A percentile compares a stretch with the other conserved stretches of the same genome.
phyloP scores from a whole-genome alignment of 2,797 vertebrate species.

The Anguilla pacifica region DNA sequence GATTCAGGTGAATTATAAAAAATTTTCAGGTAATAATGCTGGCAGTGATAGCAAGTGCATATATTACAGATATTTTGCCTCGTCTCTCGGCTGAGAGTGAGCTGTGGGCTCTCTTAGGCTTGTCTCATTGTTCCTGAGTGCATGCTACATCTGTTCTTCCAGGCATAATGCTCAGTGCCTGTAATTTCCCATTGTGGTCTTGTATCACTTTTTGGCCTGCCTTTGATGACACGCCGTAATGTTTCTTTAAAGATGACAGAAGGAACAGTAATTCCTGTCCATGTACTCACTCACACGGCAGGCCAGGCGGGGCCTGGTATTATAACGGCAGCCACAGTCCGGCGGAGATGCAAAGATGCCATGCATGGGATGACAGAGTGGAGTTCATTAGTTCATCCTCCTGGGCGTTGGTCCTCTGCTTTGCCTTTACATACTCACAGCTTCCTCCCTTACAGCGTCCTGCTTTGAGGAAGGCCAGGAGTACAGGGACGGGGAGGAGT shows the following conservation, averaged over 20 bases:
- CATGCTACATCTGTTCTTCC: neutral
- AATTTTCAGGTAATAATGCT: neutral
- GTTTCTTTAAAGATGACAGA: neutral
- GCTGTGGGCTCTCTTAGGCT: neutral
- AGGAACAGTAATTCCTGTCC: neutral
- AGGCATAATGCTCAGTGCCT: neutral
- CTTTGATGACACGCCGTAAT: neutral
- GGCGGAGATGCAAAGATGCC: neutral
- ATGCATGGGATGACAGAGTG: neutral
- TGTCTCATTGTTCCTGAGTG: neutral
- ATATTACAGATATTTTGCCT: neutral
- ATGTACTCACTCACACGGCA: neutral
- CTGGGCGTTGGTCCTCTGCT: neutral
- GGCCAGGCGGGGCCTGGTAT: neutral
- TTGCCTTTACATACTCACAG: constrained; percentile 30
- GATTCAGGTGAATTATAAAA: neutral
- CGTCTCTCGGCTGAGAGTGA: neutral
- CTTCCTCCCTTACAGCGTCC: constrained; percentile 69
- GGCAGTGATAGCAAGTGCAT: neutral
- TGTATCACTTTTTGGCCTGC: neutral
- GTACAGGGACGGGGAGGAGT: constrained; percentile 78
- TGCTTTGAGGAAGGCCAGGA: constrained; percentile 76
- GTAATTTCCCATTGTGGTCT: neutral
- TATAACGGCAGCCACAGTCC: neutral
- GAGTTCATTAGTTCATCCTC: neutral